Evolutionary conservation across 2,888 invertebrate genomes (phyloP).

Genomic region (Plebejus argus): DNA sequence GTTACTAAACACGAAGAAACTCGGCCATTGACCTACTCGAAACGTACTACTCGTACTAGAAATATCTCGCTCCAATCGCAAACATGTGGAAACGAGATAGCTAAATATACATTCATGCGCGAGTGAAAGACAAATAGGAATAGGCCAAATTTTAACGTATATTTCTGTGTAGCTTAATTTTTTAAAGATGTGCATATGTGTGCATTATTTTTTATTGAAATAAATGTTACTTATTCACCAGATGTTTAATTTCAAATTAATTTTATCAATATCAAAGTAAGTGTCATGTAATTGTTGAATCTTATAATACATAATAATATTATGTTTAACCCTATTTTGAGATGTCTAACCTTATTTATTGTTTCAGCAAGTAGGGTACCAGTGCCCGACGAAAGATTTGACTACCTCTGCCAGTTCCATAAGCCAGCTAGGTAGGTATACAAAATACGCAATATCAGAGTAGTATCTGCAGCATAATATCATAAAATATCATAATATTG

Average conservation of each 20-base stretch:
- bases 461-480: too few relatives aligned
- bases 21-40: background rate
- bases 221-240: background rate
- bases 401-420: constrained; percentile 95
- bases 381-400: constrained; percentile 96
- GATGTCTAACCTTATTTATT: constrained; percentile 44
- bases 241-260: background rate
- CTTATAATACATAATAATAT: too few relatives aligned
- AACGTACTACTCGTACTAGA: background rate
- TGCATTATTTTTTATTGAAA: background rate
- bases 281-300: background rate
- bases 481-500: too few relatives aligned
- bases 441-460: too few relatives aligned
- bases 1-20: too few relatives aligned
- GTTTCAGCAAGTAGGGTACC: constrained; percentile 93
- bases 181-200: background rate
- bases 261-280: constrained; percentile 12
- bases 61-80: background rate
- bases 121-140: background rate
- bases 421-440: constrained; percentile 90
- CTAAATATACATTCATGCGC: background rate
- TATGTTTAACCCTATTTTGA: too few relatives aligned
- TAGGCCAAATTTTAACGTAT: background rate
- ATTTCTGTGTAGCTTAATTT: background rate
- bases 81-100: background rate